These are phyloP conservation scores for Spongilla lacustris DNA, from an alignment of 37 sponge, comb jelly and placozoan genomes.

Conservation along the genomic window DNA sequence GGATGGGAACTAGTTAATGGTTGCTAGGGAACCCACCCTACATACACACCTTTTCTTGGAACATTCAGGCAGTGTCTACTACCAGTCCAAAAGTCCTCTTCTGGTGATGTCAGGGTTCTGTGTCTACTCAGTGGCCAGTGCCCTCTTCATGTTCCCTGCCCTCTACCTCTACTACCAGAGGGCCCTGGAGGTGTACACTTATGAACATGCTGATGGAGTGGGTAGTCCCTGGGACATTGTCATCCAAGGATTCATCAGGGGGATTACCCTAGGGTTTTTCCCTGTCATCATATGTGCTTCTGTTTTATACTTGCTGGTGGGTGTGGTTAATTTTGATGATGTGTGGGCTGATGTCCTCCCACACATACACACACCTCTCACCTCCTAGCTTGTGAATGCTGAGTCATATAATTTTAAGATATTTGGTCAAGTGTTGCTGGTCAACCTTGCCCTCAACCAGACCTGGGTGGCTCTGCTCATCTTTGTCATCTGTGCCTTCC, in stretches of 20 bases:
- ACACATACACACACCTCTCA: too few species aligned
- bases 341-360: too few species aligned
- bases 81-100: neutral
- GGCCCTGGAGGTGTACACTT: slow-evolving; percentile 66
- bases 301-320: slow-evolving; percentile 78
- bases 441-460: slow-evolving; percentile 85
- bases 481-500: slow-evolving; percentile 68
- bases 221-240: slow-evolving; percentile 75
- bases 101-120: slow-evolving; percentile 85
- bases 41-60: neutral
- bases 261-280: slow-evolving; percentile 51
- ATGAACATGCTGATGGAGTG: slow-evolving; percentile 79
- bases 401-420: slow-evolving; percentile 26
- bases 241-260: slow-evolving; percentile 81
- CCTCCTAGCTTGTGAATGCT: slow-evolving; percentile 48
- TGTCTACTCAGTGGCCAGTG: slow-evolving; percentile 89
- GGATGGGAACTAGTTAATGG: neutral
- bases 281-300: slow-evolving; percentile 73
- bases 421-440: slow-evolving; percentile 53
- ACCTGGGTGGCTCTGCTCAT: slow-evolving; percentile 84
- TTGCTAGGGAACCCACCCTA: neutral
- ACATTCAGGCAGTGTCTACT: slow-evolving; percentile 6
- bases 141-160: slow-evolving; percentile 93
- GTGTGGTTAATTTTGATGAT: slow-evolving; percentile 2
- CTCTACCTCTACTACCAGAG: slow-evolving; percentile 65